phyloP scores from a whole-genome alignment of 2,888 invertebrate genomes.

The Pemphredon lugubris region DNA sequence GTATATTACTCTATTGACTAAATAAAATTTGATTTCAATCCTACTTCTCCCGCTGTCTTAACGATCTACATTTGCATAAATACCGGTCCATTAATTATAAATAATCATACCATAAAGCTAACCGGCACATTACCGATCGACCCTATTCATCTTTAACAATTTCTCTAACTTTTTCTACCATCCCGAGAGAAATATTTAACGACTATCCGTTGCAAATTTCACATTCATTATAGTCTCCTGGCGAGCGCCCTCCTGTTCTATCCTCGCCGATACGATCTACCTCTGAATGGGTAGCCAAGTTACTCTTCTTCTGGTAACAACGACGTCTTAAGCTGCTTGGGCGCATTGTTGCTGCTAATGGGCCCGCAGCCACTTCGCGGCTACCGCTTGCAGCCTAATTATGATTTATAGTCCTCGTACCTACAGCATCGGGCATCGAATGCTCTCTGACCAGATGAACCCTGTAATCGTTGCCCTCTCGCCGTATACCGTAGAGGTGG shows the following conservation, averaged over 20 bases:
- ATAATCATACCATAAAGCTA: too few species aligned
- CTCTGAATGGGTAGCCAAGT: constrained; percentile 65
- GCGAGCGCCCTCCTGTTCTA: constrained; percentile 55
- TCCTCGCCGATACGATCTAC: constrained; percentile 62
- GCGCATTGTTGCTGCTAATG: constrained; percentile 77
- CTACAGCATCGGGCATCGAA: constrained; percentile 71
- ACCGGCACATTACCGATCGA: too few species aligned
- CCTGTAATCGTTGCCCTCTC: constrained; percentile 57
- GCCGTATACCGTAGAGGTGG: constrained; percentile 32
- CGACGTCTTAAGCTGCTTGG: constrained; percentile 71
- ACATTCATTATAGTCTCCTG: constrained; percentile 57
- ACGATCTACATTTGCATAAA: too few species aligned
- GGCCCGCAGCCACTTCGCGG: constrained; percentile 72
- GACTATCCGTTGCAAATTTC: constrained; percentile 37
- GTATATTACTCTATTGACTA: too few species aligned
- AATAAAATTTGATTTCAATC: too few species aligned
- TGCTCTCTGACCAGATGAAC: constrained; percentile 56
- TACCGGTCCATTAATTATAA: too few species aligned
- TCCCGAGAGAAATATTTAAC: constrained; percentile 12
- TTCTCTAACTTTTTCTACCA: too few species aligned
- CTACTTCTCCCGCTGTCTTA: too few species aligned
- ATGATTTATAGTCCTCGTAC: constrained; percentile 76
- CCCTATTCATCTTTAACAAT: too few species aligned
- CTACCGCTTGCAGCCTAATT: constrained; percentile 77
- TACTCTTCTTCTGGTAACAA: constrained; percentile 71